phyloP scores from a whole-genome alignment of 2,888 invertebrate species.

The Drosophila leonis region DNA sequence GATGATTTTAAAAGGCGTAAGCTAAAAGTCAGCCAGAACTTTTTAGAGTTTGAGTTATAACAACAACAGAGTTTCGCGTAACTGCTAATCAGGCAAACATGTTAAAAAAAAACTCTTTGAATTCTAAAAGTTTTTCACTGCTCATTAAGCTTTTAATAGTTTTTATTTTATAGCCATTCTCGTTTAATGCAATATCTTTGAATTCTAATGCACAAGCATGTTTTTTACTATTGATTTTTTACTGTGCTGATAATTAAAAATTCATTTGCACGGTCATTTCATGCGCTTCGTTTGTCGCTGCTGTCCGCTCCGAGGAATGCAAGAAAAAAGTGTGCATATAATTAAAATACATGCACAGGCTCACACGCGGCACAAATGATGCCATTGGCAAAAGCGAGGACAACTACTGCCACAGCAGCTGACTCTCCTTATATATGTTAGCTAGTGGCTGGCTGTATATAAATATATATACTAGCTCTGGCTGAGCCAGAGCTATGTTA shows the following conservation, averaged over 20 bases:
- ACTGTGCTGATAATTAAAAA: slow-evolving; percentile 74
- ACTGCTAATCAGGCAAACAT: not conserved
- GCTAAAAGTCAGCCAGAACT: not conserved
- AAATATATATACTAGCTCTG: slow-evolving; percentile 5
- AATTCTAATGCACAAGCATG: slow-evolving; percentile 52
- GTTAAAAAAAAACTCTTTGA: not conserved
- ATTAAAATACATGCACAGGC: slow-evolving; percentile 59
- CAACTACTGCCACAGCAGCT: slow-evolving; percentile 7
- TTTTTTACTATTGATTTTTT: slow-evolving; percentile 65
- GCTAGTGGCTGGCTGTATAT: not conserved
- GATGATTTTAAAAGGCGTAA: not conserved
- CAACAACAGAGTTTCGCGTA: not conserved
- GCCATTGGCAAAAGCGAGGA: slow-evolving; percentile 18
- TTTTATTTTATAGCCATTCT: slow-evolving; percentile 13
- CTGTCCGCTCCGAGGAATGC: slow-evolving; percentile 52
- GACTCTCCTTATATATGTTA: slow-evolving; percentile 12
- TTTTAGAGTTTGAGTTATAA: not conserved
- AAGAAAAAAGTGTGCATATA: slow-evolving; percentile 69
- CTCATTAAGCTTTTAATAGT: slow-evolving; percentile 6
- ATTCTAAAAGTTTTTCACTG: not conserved
- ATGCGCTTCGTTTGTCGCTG: slow-evolving; percentile 44
- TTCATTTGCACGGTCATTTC: slow-evolving; percentile 67
- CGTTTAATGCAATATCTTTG: slow-evolving; percentile 26
- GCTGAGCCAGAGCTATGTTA: no score
- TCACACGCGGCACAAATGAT: slow-evolving; percentile 10